Conservation (phyloP, 2,797 vertebrate genomes). For the Crenichthys baileyi region DNA sequence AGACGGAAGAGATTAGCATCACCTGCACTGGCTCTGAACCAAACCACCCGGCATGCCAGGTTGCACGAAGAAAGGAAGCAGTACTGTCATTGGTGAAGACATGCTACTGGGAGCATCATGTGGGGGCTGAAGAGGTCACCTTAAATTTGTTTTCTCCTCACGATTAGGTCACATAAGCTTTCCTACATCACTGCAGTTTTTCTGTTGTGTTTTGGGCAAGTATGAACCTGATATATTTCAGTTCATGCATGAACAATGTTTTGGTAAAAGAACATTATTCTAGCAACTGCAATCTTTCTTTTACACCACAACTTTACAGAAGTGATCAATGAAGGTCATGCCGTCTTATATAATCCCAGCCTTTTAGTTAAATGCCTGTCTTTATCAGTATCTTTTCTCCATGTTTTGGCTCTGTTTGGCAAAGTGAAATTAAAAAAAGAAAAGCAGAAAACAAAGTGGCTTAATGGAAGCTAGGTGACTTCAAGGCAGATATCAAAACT, state of each 20-base stretch:
- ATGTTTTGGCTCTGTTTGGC: slow-evolving; percentile 30
- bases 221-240: not conserved
- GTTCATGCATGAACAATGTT: slow-evolving; percentile 10
- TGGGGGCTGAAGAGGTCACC: slow-evolving; percentile 55
- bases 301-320: slow-evolving; percentile 16
- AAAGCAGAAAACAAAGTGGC: slow-evolving; percentile 37
- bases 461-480: slow-evolving; percentile 32
- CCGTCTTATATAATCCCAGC: slow-evolving; percentile 40
- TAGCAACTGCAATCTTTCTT: slow-evolving; percentile 19
- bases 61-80: slow-evolving; percentile 59
- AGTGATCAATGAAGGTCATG: slow-evolving; percentile 38
- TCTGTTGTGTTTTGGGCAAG: not conserved
- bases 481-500: slow-evolving; percentile 57
- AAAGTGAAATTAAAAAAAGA: slow-evolving; percentile 44
- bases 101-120: slow-evolving; percentile 41
- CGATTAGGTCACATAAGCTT: slow-evolving; percentile 17
- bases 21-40: slow-evolving; percentile 72
- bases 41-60: slow-evolving; percentile 62
- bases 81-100: slow-evolving; percentile 35
- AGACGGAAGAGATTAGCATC: slow-evolving; percentile 74
- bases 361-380: slow-evolving; percentile 30
- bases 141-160: slow-evolving; percentile 41
- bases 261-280: slow-evolving; percentile 6
- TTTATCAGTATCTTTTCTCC: slow-evolving; percentile 16
- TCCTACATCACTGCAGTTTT: not conserved